phyloP scores from a whole-genome alignment of 2,888 invertebrate species.

The Kuschelorhynchus macadamiae region DNA sequence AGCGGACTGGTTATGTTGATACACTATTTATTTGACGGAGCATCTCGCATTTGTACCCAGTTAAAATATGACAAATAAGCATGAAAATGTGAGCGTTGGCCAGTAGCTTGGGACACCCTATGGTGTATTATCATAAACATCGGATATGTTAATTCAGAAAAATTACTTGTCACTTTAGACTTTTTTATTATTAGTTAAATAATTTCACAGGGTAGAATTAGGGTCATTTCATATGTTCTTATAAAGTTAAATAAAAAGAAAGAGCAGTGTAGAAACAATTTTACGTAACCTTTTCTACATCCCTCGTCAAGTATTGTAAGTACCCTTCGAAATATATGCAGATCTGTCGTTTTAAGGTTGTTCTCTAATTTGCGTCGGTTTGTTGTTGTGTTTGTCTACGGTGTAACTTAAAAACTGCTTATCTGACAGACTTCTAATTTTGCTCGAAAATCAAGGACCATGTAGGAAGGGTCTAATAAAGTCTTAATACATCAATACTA shows the following conservation, averaged over 20 bases:
- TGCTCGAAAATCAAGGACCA: no score
- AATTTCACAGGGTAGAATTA: not conserved
- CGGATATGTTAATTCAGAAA: conserved; percentile 67
- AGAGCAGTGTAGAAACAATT: no score
- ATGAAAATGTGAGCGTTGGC: conserved; percentile 55
- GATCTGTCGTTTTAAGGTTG: no score
- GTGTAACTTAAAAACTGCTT: no score
- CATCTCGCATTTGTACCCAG: conserved; percentile 54
- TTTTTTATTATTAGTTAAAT: not conserved
- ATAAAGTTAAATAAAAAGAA: not conserved
- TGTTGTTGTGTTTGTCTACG: no score
- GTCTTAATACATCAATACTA: no score
- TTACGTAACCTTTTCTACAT: no score
- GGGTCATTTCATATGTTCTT: not conserved
- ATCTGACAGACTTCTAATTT: no score
- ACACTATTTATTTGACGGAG: conserved; percentile 57
- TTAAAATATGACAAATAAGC: conserved; percentile 61
- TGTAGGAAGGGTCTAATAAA: no score
- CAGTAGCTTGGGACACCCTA: conserved; percentile 47
- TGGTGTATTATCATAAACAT: conserved; percentile 66
- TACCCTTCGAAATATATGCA: no score
- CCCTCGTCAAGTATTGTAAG: no score
- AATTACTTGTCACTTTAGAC: conserved; percentile 64
- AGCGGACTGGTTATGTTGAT: conserved; percentile 55
- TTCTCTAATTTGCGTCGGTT: no score